Conservation (phyloP, 2,113 vertebrate genomes). For the Gadus macrocephalus region DNA sequence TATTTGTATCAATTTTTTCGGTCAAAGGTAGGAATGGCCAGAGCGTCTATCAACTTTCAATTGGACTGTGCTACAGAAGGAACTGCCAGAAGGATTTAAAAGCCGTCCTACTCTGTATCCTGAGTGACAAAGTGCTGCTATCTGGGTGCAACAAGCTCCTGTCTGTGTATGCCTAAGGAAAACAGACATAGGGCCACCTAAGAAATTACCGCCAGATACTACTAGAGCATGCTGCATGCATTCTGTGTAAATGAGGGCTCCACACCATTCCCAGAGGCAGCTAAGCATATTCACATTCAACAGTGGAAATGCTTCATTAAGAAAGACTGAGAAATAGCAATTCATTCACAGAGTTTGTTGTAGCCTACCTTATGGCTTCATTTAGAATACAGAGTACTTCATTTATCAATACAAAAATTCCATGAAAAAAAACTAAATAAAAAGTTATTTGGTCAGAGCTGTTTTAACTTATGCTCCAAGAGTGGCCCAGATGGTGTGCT, state of each 20-base stretch:
- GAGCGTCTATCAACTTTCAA: conserved; percentile 31
- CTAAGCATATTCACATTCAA: conserved; percentile 40
- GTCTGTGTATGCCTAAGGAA: conserved; percentile 30
- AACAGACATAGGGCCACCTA: conserved; percentile 54
- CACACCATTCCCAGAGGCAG: conserved; percentile 33
- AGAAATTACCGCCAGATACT: conserved; percentile 49
- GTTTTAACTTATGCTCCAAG: neutral
- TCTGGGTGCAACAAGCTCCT: conserved; percentile 44
- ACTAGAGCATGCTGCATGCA: conserved; percentile 44
- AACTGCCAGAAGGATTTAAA: conserved; percentile 33
- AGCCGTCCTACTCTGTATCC: conserved; percentile 41
- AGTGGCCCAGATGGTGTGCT: neutral
- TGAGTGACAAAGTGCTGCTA: conserved; percentile 44
- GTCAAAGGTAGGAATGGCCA: conserved; percentile 39
- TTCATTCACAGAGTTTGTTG: neutral
- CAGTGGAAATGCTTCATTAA: conserved; percentile 29
- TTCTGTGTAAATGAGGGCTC: conserved; percentile 28
- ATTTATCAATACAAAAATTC: neutral
- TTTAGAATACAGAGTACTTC: too few relatives aligned
- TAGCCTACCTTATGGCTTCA: neutral
- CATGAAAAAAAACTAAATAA: neutral
- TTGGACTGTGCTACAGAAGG: conserved; percentile 40
- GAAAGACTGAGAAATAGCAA: conserved; percentile 19
- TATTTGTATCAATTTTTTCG: conserved; percentile 45
- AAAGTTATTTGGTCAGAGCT: conserved; percentile 2